These are phyloP conservation scores for Phymatocera aterrima DNA, from an alignment of 2,888 invertebrate species.

Conservation along the genomic window DNA sequence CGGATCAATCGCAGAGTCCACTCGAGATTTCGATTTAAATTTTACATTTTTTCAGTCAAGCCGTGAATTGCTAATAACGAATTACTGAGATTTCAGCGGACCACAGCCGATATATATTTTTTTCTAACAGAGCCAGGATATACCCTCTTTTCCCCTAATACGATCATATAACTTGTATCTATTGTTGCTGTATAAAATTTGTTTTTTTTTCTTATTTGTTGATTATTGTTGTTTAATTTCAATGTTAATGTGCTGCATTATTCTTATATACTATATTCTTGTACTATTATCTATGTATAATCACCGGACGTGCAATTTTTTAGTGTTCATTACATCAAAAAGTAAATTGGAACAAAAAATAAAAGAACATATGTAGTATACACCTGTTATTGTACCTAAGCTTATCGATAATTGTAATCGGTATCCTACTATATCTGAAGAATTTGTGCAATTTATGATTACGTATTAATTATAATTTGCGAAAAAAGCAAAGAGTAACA, in stretches of 20 bases:
- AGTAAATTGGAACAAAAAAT: background rate
- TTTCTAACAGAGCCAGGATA: too few species aligned
- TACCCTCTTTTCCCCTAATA: too few species aligned
- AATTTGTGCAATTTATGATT: constrained; percentile 35
- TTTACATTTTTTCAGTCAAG: too few species aligned
- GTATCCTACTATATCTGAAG: background rate
- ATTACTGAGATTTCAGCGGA: too few species aligned
- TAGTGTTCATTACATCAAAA: constrained; percentile 33
- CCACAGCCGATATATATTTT: too few species aligned
- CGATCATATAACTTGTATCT: constrained; percentile 9
- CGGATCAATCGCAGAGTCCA: too few species aligned
- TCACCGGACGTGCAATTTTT: constrained; percentile 34
- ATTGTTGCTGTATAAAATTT: constrained; percentile 44
- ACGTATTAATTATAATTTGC: background rate
- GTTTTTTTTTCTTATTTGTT: constrained; percentile 43
- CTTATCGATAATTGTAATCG: constrained; percentile 17
- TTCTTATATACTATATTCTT: background rate
- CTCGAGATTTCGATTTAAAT: background rate
- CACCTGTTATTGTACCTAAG: background rate
- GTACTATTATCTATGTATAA: background rate
- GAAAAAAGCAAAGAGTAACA: background rate
- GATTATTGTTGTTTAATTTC: constrained; percentile 40
- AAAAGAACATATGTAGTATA: background rate
- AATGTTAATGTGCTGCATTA: constrained; percentile 23
- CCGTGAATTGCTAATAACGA: too few species aligned